A percentile compares a stretch with the other conserved stretches of the same genome.
These are phyloP conservation scores for Tyto alba DNA, from an alignment of 2,113 vertebrate species.

Conservation along the genomic window DNA sequence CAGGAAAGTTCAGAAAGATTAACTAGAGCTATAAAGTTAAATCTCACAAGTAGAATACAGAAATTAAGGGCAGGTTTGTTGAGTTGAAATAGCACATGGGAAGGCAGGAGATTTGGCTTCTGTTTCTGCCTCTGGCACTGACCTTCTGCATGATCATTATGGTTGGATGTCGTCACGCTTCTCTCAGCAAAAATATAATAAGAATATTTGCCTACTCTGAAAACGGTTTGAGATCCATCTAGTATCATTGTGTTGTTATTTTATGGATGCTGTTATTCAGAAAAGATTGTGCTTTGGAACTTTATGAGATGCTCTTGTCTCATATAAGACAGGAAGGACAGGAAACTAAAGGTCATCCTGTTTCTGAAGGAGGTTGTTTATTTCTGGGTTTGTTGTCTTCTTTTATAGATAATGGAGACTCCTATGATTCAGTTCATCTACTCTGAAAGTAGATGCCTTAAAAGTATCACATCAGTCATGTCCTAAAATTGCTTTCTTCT, in stretches of 20 bases:
- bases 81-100: background rate
- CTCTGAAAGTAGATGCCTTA: background rate
- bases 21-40: background rate
- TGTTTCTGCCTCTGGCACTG: background rate
- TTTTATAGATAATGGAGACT: background rate
- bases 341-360: background rate
- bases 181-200: background rate
- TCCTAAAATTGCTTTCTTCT: background rate
- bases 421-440: background rate
- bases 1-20: slow-evolving; percentile 38
- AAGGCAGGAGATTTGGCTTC: background rate
- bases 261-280: background rate
- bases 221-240: background rate
- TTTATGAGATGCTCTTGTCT: background rate
- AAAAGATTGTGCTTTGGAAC: background rate
- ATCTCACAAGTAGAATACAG: background rate
- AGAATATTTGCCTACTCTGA: background rate
- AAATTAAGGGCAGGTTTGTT: background rate
- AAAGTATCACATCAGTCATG: background rate
- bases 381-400: background rate
- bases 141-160: background rate
- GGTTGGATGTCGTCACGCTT: background rate
- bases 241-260: background rate
- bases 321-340: background rate
- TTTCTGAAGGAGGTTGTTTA: background rate